Percentiles rank a stretch among this genome's conserved stretches.
Conservation (phyloP, 2,797 vertebrate species). For the Rhinoraja longicauda region DNA sequence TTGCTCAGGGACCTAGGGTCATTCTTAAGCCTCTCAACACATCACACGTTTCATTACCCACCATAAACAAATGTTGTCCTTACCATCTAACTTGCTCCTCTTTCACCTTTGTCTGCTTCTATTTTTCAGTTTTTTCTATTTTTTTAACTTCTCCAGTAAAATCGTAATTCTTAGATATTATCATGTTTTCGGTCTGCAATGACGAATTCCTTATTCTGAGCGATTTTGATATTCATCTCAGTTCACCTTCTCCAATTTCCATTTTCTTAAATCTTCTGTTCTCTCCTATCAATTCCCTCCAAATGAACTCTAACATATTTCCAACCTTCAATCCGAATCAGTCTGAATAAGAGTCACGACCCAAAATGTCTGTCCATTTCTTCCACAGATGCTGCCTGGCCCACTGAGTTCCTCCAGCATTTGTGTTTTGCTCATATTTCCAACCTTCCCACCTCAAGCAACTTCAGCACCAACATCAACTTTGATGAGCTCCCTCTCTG, state of each 20-base stretch:
- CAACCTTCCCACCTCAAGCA: background rate
- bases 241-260: background rate
- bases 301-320: background rate
- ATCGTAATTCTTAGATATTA: background rate
- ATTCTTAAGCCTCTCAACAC: background rate
- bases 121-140: background rate
- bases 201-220: background rate
- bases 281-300: background rate
- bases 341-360: too few relatives aligned
- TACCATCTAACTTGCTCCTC: background rate
- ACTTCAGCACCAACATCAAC: background rate
- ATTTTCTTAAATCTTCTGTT: background rate
- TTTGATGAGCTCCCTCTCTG: background rate
- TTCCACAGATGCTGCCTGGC: too few relatives aligned
- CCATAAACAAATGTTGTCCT: background rate
- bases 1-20: background rate
- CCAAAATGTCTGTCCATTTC: too few relatives aligned
- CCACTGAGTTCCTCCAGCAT: too few relatives aligned
- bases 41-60: background rate
- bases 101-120: background rate
- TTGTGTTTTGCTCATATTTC: too few relatives aligned
- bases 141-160: background rate
- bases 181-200: background rate
- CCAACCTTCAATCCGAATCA: background rate
- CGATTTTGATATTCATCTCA: constrained; percentile 7